Base-by-base conservation (phyloP, 2,113 vertebrate genomes). In the Pelvicachromis taeniatus region DNA sequence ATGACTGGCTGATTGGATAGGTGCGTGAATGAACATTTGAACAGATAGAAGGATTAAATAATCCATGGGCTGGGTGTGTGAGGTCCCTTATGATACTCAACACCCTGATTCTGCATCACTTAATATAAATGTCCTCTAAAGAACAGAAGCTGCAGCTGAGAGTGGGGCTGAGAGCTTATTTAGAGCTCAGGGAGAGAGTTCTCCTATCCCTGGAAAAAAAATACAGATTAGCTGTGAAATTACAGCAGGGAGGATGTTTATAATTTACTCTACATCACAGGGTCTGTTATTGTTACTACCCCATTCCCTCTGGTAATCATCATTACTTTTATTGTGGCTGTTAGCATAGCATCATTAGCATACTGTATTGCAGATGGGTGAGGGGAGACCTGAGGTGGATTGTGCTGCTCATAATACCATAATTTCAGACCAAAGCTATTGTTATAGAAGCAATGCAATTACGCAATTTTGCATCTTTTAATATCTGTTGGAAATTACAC, bases 321-420 rank as follows among this genome's bases (percentile, higher is more conserved):
- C 85, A 87, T 93, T 92, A 90, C 73, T 90, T 92, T 89, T 87
- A 93, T 85, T 88, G 89, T 73, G 86, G 73, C 87, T 81, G 86
- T 85, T 89, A 90, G 88, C 54, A 58, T 84, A 63, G 88, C 84
- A 81, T 92, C 87, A 94, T 94, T 88, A 94, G 86, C 82, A 88
- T 87, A 90, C 85, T 35, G 80, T 88, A 85, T 81, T 87, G 68
- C 75, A 21, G 77, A 73, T 63, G 80, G 70, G 54, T 40, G 80
- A 87, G 86, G 58, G 88, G 59, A 81, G 82, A 89, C 82, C 88
- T 10, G 81, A 83, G 84, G 89, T 81, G 58, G 77, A 85, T 81
- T 87, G 82, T 21, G 58, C 29, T 7, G 75, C 65, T 81, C 73
- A 50, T 87, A 83, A 88, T 86, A 68, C 85, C 85, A 81, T 79